phyloP scores from a whole-genome alignment of 2,113 vertebrate species.

The Phasianus colchicus region DNA sequence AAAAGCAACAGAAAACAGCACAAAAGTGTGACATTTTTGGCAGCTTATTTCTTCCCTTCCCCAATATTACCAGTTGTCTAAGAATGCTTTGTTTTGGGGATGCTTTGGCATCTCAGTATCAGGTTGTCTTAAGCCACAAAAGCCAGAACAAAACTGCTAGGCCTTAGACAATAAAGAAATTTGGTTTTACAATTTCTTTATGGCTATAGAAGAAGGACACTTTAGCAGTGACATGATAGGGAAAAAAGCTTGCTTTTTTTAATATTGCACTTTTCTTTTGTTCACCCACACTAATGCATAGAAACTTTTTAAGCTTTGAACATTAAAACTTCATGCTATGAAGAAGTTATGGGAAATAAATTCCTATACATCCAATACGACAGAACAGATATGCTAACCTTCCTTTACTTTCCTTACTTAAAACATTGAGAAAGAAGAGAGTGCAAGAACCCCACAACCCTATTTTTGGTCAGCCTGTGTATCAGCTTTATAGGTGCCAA shows the following conservation, averaged over 20 bases:
- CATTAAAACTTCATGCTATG: slow-evolving; percentile 67
- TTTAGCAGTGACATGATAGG: slow-evolving; percentile 74
- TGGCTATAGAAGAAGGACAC: slow-evolving; percentile 77
- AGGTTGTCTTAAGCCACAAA: slow-evolving; percentile 68
- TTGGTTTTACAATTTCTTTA: slow-evolving; percentile 76
- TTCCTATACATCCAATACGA: slow-evolving; percentile 72
- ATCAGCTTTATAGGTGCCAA: slow-evolving; percentile 41
- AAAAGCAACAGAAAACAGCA: slow-evolving; percentile 71
- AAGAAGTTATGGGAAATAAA: slow-evolving; percentile 69
- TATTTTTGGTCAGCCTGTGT: slow-evolving; percentile 76
- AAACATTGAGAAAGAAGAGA: slow-evolving; percentile 71
- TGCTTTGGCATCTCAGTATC: slow-evolving; percentile 78
- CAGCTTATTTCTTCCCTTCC: slow-evolving; percentile 71
- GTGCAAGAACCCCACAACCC: slow-evolving; percentile 74
- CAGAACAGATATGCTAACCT: slow-evolving; percentile 68
- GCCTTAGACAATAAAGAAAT: slow-evolving; percentile 78
- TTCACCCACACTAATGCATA: slow-evolving; percentile 82
- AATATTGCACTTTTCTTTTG: slow-evolving; percentile 84
- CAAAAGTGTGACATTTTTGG: slow-evolving; percentile 78
- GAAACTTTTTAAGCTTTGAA: slow-evolving; percentile 72
- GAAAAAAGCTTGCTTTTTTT: slow-evolving; percentile 66
- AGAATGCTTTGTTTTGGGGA: slow-evolving; percentile 71
- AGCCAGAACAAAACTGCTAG: slow-evolving; percentile 71
- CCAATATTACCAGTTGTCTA: slow-evolving; percentile 56
- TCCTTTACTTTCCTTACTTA: slow-evolving; percentile 65